A percentile compares a stretch with the other conserved stretches of the same genome.
These are phyloP conservation scores for Helicoverpa assulta DNA, from an alignment of 2,888 invertebrate genomes.

Conservation along the genomic window DNA sequence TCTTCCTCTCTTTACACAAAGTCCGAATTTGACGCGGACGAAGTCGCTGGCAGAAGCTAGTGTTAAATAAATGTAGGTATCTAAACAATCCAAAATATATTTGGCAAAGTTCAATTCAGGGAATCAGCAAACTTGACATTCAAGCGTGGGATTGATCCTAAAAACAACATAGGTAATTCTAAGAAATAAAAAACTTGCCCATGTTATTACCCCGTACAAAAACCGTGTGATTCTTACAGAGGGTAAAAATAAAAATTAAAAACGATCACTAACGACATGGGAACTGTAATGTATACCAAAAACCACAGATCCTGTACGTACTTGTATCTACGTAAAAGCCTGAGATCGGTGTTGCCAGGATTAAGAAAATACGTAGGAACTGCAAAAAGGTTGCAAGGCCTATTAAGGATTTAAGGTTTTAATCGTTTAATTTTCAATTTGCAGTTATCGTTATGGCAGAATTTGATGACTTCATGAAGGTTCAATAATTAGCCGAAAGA, in stretches of 20 bases:
- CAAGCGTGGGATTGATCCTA: constrained; percentile 22
- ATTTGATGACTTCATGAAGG: too few species aligned
- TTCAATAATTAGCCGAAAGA: too few species aligned
- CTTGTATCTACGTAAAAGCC: constrained; percentile 64
- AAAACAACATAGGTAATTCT: constrained; percentile 17
- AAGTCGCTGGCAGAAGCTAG: too few species aligned
- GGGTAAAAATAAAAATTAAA: constrained; percentile 57
- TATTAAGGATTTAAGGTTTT: too few species aligned
- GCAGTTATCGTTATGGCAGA: too few species aligned
- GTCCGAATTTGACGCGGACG: too few species aligned
- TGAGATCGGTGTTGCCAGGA: constrained; percentile 57
- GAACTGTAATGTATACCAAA: constrained; percentile 79
- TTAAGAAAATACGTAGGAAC: too few species aligned
- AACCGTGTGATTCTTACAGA: constrained; percentile 63
- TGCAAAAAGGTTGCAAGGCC: too few species aligned
- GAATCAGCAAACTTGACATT: constrained; percentile 20
- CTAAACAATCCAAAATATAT: too few species aligned
- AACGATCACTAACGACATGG: constrained; percentile 72
- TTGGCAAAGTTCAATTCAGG: constrained; percentile 27
- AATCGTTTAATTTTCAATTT: too few species aligned
- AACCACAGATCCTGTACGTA: constrained; percentile 77
- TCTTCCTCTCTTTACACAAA: too few species aligned
- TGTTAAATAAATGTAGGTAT: too few species aligned
- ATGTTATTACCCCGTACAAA: constrained; percentile 54
- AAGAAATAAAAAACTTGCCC: constrained; percentile 40